Conservation (phyloP, 2,797 vertebrate genomes). For the Sternotherus odoratus region DNA sequence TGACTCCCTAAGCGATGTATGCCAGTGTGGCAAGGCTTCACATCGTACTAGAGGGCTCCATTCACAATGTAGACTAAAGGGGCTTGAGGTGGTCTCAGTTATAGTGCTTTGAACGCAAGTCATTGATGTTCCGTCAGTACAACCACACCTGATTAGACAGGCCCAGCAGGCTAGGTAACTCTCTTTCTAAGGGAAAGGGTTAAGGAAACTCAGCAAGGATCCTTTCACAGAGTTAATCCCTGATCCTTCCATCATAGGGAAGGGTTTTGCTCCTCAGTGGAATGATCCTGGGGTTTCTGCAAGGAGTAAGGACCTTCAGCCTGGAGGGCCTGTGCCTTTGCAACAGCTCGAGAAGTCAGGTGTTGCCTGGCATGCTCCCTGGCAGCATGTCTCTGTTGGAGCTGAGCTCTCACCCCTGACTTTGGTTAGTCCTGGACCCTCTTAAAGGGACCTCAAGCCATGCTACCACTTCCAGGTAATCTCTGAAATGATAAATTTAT, state of each 20-base stretch:
- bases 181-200: neutral
- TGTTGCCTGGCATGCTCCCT: neutral
- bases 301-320: neutral
- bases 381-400: neutral
- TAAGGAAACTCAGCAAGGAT: neutral
- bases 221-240: fast-evolving
- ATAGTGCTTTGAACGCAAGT: neutral
- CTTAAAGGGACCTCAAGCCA: neutral
- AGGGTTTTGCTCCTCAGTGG: neutral
- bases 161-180: neutral
- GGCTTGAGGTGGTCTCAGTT: neutral
- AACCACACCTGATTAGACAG: neutral
- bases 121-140: neutral
- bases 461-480: neutral
- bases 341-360: neutral
- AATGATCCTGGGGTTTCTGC: fast-evolving
- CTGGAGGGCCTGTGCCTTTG: neutral
- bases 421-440: neutral
- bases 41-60: neutral
- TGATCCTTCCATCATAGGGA: neutral
- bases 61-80: neutral
- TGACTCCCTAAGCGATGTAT: neutral
- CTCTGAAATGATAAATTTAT: neutral
- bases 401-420: neutral
- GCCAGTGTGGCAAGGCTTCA: neutral